phyloP scores from a whole-genome alignment of 1,140 invertebrate species.

The Parasteatoda tepidariorum region DNA sequence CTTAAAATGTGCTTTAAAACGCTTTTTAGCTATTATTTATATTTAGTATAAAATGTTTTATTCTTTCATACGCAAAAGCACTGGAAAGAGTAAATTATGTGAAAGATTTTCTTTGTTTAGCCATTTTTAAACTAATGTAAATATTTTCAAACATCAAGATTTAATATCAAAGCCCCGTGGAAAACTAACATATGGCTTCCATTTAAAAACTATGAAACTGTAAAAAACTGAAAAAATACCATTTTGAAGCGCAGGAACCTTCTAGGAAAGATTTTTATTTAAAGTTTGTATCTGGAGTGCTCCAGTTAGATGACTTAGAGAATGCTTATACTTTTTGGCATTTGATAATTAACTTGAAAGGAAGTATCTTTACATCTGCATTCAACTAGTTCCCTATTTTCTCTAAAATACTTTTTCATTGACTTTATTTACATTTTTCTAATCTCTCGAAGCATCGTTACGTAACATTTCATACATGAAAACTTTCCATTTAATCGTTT shows the following conservation, averaged over 20 bases:
- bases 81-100: slow-evolving; percentile 53
- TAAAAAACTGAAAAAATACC: slow-evolving; percentile 30
- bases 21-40: too few relatives aligned
- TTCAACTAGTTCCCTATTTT: slow-evolving; percentile 51
- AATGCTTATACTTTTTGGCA: slow-evolving; percentile 32
- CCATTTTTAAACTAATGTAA: slow-evolving; percentile 35
- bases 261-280: slow-evolving; percentile 32
- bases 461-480: too few relatives aligned
- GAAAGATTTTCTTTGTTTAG: slow-evolving; percentile 27
- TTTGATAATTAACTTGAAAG: slow-evolving; percentile 56
- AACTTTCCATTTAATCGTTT: too few relatives aligned
- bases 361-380: slow-evolving; percentile 50
- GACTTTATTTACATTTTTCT: slow-evolving; percentile 41
- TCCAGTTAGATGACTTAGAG: slow-evolving; percentile 29
- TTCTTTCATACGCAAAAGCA: too few relatives aligned
- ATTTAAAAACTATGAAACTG: slow-evolving; percentile 13
- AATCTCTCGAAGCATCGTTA: slow-evolving; percentile 16
- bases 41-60: too few relatives aligned
- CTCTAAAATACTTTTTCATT: slow-evolving; percentile 39
- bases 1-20: too few relatives aligned
- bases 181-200: slow-evolving; percentile 39
- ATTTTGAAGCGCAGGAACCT: slow-evolving; percentile 36
- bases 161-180: slow-evolving; percentile 42
- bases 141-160: slow-evolving; percentile 38
- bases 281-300: slow-evolving; percentile 20